Evolutionary conservation across 1,140 invertebrate species (phyloP), one percentile per base, ranked within the genome.

Genomic region (Bombus cullumanus): DNA sequence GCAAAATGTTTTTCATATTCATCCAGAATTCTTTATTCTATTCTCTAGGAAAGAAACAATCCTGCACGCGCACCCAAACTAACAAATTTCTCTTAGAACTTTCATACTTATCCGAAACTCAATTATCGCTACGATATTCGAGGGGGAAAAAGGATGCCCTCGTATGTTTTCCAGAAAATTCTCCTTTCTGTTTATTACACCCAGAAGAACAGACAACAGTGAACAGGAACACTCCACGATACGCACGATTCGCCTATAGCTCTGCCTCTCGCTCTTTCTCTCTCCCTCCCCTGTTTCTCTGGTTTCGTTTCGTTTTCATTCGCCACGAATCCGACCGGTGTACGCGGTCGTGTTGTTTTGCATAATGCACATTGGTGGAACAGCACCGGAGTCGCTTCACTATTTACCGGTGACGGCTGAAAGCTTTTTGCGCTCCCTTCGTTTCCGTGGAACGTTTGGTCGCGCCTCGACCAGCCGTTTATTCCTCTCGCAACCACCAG

Each of bases 311-410:
- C n/a, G 31, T 69, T 80, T 25, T 13, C 66, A 57, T 81, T 53
- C 78, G 47, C 28, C 47, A 18, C 25, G 37, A 76, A 62, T 68
- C 47, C 47, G 34, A 13, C 59, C 68, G 39, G 37, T 39, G 28
- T 37, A 53, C 34, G 43, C 37, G 57, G 62, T 41, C n/a, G 62
- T 41, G 31, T 68, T 79, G 79, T 81, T 39, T 59, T 47, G 43
- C 79, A 81, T 81, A 81, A 81, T 81, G 47, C 79, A 71, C 79
- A 47, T 10, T 34, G 68, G 79, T 81, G 79, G 68, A 81, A 72
- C 79, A 68, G 71, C 47, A 72, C 34, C 79, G 68, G 59, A 43
- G 68, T 53, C 68, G 34, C 0, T 57, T 25, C 47, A 59, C 79
- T 72, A 72, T 59, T 81, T 57, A 71, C 47, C 69, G 43, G 47